A percentile compares a stretch with the other conserved stretches of the same genome.
Conservation (phyloP, 2,113 vertebrate species). For the Istiophorus platypterus region DNA sequence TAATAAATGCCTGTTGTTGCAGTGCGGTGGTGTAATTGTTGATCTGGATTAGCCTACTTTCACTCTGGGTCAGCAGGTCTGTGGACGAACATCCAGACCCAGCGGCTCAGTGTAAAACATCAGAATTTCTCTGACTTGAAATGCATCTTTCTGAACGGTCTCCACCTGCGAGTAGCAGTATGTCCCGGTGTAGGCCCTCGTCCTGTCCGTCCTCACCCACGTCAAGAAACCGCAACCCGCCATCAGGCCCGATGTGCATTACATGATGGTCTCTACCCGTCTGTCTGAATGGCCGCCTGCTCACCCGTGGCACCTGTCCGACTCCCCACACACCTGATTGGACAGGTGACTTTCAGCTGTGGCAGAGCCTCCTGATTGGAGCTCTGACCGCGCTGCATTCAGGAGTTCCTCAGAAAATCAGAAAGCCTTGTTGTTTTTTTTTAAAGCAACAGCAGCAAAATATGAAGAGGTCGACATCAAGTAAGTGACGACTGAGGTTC, state of each 20-base stretch:
- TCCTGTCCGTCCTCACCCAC: conserved; percentile 61
- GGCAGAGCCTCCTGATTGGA: conserved; percentile 27
- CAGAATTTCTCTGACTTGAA: not conserved
- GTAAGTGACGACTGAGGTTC: too few relatives aligned
- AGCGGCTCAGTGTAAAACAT: not conserved
- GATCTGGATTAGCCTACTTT: conserved; percentile 66
- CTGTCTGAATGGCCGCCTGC: conserved; percentile 9
- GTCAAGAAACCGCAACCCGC: conserved; percentile 55
- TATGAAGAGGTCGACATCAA: too few relatives aligned
- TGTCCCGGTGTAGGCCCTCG: rapidly evolving
- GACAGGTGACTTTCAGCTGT: conserved; percentile 31
- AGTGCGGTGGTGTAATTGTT: not conserved
- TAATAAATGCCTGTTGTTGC: not conserved
- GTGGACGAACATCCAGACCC: not conserved
- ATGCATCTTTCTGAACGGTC: not conserved
- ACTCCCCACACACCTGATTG: conserved; percentile 16
- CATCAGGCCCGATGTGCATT: conserved; percentile 54
- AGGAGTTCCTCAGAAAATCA: conserved; percentile 9
- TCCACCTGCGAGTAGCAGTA: conserved; percentile 47
- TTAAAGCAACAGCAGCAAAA: too few relatives aligned
- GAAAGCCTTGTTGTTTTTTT: not conserved
- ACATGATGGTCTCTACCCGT: conserved; percentile 34
- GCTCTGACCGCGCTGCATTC: conserved; percentile 28
- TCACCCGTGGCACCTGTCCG: conserved; percentile 10
- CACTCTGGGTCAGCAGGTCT: not conserved